These are phyloP conservation scores for Microplitis mediator DNA, from an alignment of 1,140 invertebrate species.

Conservation along the genomic window DNA sequence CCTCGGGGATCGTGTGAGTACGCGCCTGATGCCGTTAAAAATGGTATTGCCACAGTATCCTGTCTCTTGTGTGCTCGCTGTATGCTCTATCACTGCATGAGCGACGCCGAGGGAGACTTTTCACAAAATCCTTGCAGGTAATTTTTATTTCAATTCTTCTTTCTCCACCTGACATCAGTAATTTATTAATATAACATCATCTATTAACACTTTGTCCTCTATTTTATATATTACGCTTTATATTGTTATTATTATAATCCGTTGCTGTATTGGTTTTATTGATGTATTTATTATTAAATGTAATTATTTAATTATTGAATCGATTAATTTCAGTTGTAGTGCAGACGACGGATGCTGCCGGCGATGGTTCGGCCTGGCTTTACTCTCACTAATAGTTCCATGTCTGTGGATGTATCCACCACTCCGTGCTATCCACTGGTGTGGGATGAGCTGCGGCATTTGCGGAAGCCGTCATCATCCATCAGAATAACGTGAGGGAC, in stretches of 20 bases:
- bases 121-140: conserved; percentile 77
- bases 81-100: conserved; percentile 92
- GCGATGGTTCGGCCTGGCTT: conserved; percentile 81
- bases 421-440: conserved; percentile 81
- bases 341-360: conserved; percentile 65
- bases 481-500: conserved; percentile 60
- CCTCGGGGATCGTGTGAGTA: conserved; percentile 83
- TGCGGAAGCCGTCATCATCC: conserved; percentile 85
- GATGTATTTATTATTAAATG: not conserved
- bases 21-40: conserved; percentile 82
- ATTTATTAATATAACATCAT: not conserved
- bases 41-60: conserved; percentile 80
- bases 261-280: not conserved
- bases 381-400: conserved; percentile 87
- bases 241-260: too few species aligned
- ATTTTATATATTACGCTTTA: not conserved
- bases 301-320: conserved; percentile 6
- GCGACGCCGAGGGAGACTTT: conserved; percentile 83
- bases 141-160: not conserved
- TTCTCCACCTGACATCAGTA: not conserved
- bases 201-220: conserved; percentile 5
- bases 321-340: conserved; percentile 57
- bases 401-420: conserved; percentile 94
- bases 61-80: conserved; percentile 86
- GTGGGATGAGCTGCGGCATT: conserved; percentile 76